Conservation (phyloP, 2,797 vertebrate genomes). For the Pseudochirops cupreus region DNA sequence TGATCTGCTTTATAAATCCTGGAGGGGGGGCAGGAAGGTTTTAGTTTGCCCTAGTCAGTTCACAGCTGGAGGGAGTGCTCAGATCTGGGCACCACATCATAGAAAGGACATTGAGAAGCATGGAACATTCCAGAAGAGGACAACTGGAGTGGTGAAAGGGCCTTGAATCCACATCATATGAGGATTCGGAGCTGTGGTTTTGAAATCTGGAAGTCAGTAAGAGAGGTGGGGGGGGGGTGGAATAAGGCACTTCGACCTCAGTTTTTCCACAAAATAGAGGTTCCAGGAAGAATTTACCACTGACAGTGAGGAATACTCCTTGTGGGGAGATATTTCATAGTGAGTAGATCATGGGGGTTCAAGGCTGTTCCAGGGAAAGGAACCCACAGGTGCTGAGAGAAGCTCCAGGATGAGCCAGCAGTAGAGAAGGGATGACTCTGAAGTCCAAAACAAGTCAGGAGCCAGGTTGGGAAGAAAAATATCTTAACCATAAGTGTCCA, state of each 20-base stretch:
- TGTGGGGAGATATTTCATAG: no score
- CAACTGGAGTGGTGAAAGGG: background rate
- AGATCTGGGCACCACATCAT: background rate
- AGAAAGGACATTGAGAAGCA: background rate
- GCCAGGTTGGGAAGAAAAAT: background rate
- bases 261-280: background rate
- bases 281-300: no score
- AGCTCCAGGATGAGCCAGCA: no score
- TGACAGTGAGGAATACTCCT: no score
- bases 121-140: background rate
- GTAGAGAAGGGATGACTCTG: no score
- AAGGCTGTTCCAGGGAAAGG: background rate
- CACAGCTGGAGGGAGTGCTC: background rate
- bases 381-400: no score
- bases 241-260: background rate
- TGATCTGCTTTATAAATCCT: background rate
- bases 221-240: no score
- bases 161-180: background rate
- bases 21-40: background rate
- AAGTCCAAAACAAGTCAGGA: slow-evolving; percentile 24
- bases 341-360: background rate
- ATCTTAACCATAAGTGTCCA: no score
- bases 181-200: background rate
- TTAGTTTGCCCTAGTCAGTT: background rate
- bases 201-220: no score